Evolutionary conservation across 2,797 vertebrate species (phyloP).

Genomic region (Sus cebifrons): DNA sequence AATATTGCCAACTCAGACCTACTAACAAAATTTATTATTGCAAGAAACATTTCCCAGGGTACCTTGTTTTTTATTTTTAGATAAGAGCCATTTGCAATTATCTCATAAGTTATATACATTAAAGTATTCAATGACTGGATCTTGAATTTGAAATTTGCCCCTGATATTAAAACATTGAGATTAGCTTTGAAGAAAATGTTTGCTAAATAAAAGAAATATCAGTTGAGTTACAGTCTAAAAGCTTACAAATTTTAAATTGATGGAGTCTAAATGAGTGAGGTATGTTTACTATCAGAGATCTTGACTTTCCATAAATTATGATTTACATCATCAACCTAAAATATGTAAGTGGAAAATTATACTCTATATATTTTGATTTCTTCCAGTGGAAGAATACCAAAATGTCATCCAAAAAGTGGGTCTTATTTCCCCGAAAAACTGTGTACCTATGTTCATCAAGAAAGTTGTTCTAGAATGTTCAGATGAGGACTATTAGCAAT

Average conservation of each 20-base stretch:
- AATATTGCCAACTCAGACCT: not conserved
- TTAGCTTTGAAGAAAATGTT: constrained; percentile 1
- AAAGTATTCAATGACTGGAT: not conserved
- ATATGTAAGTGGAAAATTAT: not conserved
- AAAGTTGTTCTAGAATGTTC: not conserved
- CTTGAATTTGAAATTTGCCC: constrained; percentile 20
- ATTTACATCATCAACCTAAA: constrained; percentile 18
- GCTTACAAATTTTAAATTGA: not conserved
- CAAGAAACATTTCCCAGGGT: not conserved
- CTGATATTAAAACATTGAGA: not conserved
- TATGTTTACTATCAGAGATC: not conserved
- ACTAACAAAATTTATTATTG: not conserved
- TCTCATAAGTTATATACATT: not conserved
- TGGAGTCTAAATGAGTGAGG: not conserved
- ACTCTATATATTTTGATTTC: constrained; percentile 28
- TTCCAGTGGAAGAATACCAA: not conserved
- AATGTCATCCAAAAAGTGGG: not conserved
- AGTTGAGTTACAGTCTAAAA: not conserved
- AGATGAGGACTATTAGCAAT: not conserved
- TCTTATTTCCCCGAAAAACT: not conserved
- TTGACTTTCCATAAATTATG: not conserved
- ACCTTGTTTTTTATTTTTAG: not conserved
- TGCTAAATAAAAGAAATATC: not conserved
- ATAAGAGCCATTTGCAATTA: not conserved
- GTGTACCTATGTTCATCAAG: not conserved